Evolutionary conservation across 2,888 invertebrate species (phyloP).

Genomic region (Prionchulus punctatus): DNA sequence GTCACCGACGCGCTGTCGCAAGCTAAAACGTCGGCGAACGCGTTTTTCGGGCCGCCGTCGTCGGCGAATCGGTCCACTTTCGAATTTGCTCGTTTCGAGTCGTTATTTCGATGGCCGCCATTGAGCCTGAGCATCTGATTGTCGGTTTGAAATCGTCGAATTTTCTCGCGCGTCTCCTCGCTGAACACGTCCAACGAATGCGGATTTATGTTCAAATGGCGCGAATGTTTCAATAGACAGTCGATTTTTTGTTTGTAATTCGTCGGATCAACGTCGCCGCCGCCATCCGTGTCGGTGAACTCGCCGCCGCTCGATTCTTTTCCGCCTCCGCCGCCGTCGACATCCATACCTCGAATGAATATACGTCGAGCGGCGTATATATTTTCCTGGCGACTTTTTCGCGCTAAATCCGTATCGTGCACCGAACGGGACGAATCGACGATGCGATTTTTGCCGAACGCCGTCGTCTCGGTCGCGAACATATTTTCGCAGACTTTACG

Average conservation of each 20-base stretch:
- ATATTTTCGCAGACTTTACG: neutral
- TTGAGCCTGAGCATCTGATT: neutral
- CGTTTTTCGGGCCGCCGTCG: no score
- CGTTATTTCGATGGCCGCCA: neutral
- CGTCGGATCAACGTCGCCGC: no score
- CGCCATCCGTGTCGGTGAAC: no score
- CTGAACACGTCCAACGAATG: slow-evolving; percentile 16
- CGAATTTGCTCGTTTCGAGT: neutral
- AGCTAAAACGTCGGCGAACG: slow-evolving; percentile 7
- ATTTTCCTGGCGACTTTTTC: slow-evolving; percentile 17
- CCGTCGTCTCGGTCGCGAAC: neutral
- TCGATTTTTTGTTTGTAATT: slow-evolving; percentile 23
- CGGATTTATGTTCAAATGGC: slow-evolving; percentile 21
- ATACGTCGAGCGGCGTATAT: slow-evolving; percentile 24
- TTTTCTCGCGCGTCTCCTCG: slow-evolving; percentile 25
- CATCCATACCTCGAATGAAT: slow-evolving; percentile 25
- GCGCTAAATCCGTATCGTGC: slow-evolving; percentile 10
- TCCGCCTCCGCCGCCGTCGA: no score
- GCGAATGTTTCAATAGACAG: slow-evolving; percentile 21
- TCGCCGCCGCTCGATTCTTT: no score
- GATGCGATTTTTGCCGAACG: neutral
- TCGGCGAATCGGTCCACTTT: slow-evolving; percentile 11
- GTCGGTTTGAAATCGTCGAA: slow-evolving; percentile 20
- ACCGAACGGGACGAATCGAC: no score
- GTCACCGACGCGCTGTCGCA: slow-evolving; percentile 19